phyloP scores from a whole-genome alignment of 2,888 invertebrate species.

The Cylloceria caligata region DNA sequence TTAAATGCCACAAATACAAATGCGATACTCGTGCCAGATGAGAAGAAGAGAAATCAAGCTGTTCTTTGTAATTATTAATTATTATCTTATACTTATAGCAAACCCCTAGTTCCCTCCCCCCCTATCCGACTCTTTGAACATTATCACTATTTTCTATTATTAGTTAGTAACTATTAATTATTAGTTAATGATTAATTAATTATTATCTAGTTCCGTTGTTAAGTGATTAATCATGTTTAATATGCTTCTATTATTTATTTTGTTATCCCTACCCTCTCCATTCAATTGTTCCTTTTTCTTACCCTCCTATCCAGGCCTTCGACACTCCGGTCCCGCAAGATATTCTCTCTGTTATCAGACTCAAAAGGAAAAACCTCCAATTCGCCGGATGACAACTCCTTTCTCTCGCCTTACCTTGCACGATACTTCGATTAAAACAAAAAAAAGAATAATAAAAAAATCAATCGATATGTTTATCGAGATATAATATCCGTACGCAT shows the following conservation, averaged over 20 bases:
- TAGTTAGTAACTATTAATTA: conserved; percentile 76
- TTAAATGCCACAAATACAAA: conserved; percentile 27
- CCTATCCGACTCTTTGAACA: conserved; percentile 73
- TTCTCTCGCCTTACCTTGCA: conserved; percentile 32
- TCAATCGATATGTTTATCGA: conserved; percentile 54
- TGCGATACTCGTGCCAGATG: conserved; percentile 74
- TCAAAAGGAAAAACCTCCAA: background rate
- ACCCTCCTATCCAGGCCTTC: conserved; percentile 23
- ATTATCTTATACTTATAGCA: conserved; percentile 75
- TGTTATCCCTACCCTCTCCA: conserved; percentile 78
- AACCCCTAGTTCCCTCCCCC: conserved; percentile 58
- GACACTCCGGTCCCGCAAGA: background rate
- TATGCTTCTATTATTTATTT: conserved; percentile 84
- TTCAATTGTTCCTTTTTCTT: conserved; percentile 64
- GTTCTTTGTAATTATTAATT: conserved; percentile 80
- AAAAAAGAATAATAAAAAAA: conserved; percentile 25
- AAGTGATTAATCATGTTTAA: conserved; percentile 84
- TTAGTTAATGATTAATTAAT: conserved; percentile 70
- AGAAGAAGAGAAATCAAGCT: conserved; percentile 67
- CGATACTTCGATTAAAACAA: conserved; percentile 39
- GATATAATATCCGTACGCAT: conserved; percentile 56
- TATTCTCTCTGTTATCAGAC: conserved; percentile 1
- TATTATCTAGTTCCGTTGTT: conserved; percentile 82
- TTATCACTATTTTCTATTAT: conserved; percentile 73
- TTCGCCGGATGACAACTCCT: conserved; percentile 4